These are phyloP conservation scores for Ichneumoninae sp. DNA, from an alignment of 2,888 invertebrate species.

Conservation along the genomic window DNA sequence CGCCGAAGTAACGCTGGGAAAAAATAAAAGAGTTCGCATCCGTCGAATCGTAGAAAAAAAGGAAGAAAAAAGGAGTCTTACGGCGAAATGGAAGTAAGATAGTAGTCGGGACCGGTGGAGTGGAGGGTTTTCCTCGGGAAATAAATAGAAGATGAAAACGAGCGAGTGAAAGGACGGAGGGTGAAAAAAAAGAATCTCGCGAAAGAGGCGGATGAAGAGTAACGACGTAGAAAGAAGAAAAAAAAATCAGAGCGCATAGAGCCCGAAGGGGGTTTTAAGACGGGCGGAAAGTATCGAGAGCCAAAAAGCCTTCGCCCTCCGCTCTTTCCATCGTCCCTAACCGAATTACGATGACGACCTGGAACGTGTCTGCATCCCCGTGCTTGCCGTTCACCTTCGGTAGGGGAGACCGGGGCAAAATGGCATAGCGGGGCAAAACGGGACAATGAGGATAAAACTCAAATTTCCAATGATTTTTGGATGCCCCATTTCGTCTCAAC, in stretches of 20 bases:
- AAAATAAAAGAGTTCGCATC: constrained; percentile 7
- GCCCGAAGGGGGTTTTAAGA: neutral
- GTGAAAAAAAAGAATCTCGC: neutral
- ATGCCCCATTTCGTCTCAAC: no score
- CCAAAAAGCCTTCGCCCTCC: neutral
- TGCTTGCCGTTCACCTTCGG: neutral
- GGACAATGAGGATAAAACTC: no score
- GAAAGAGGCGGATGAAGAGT: neutral
- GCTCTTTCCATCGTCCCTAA: constrained; percentile 34
- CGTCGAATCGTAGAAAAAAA: constrained; percentile 3
- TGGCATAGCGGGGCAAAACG: no score
- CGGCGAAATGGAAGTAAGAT: neutral
- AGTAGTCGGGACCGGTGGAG: neutral
- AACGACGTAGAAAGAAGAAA: neutral
- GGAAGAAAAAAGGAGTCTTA: neutral
- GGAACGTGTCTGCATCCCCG: constrained; percentile 50
- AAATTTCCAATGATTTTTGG: no score
- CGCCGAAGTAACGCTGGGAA: neutral
- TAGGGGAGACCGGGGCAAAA: no score
- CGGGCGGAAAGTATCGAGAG: neutral
- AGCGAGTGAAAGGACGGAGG: neutral
- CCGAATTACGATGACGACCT: constrained; percentile 60
- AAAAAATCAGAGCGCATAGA: constrained; percentile 6
- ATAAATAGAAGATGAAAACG: constrained; percentile 20
- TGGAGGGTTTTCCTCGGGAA: neutral